Evolutionary conservation across 1,140 invertebrate genomes (phyloP), one percentile per base, ranked within the genome.

Genomic region (Pantala flavescens): DNA sequence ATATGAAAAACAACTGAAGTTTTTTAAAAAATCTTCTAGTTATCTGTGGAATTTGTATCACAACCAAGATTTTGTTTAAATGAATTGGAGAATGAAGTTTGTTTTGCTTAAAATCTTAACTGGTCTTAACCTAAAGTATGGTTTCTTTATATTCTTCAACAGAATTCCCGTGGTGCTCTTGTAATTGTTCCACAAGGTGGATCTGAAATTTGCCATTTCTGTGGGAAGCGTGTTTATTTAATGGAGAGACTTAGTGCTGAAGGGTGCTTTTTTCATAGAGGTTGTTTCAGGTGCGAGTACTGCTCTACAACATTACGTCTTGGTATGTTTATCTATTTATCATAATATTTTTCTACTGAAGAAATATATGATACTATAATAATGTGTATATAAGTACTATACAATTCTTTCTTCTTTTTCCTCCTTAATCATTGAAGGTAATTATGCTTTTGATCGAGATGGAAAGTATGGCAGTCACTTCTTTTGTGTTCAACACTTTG

Each of bases 211-310:
- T 96, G 94, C 81, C 91, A 93, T 82, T 94, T 95, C 83, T 97
- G 94, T 83, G 86, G 88, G 75, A 93, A 94, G 82, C 86, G 91
- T 19, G 94, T 96, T 36, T 96, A 96, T 81, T 84, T 95, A 19
- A 93, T 96, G 89, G 94, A 97, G 82, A 86, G 92, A 75, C 86
- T 94, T 78, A 92, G 87, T 79, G 91, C 93, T 7, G 93, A 96
- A 84, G 93, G 92, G 63, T 88, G 90, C 79, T 92, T 93, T 79
- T 94, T 96, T 82, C 94, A 97, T 84, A 85, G 93, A 71, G 89
- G 90, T 75, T 95, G 93, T 82, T 92, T 95, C 79, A 88, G 88
- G 79, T 91, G 89, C 81, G 89, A 91, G 83, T 91, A 91, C 81
- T 93, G 90, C 78, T 86, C 87, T 75, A 88, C 86, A 72, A 86